These are phyloP conservation scores for Lagorchestes hirsutus DNA, from an alignment of 2,797 vertebrate species.

Conservation along the genomic window DNA sequence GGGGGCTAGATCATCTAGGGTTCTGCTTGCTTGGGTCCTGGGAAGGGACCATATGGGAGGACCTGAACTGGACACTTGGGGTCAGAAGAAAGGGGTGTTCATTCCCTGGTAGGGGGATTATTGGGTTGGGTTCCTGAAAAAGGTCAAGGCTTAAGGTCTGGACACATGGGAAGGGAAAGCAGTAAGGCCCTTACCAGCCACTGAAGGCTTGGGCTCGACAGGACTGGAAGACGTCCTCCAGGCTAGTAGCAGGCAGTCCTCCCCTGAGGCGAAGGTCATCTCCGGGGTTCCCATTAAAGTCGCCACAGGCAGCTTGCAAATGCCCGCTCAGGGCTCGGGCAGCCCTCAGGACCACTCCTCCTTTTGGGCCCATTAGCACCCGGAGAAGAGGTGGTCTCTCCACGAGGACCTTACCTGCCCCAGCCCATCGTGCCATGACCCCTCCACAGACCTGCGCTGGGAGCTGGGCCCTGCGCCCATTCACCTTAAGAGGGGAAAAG, in stretches of 20 bases:
- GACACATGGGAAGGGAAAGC: background rate
- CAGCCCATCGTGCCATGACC: background rate
- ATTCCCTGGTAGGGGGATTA: background rate
- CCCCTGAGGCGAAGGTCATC: constrained; percentile 84
- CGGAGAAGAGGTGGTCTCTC: constrained; percentile 71
- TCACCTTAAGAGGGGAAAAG: constrained; percentile 73
- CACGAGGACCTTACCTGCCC: constrained; percentile 72
- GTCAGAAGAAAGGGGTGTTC: background rate
- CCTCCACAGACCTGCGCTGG: background rate
- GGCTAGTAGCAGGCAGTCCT: constrained; percentile 6
- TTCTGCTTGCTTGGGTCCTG: background rate
- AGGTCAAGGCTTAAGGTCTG: background rate
- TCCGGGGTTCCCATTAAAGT: constrained; percentile 81
- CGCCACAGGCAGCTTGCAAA: constrained; percentile 86
- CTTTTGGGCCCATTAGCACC: constrained; percentile 81
- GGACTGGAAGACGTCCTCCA: constrained; percentile 72
- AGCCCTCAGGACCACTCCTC: constrained; percentile 78
- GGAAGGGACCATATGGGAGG: background rate
- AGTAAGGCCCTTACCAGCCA: constrained; percentile 71
- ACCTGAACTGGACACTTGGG: background rate
- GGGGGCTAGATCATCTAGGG: background rate
- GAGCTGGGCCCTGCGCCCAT: constrained; percentile 12
- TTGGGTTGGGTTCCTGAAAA: background rate
- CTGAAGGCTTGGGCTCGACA: constrained; percentile 83
- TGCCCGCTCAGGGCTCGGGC: constrained; percentile 71